A percentile compares a stretch with the other conserved stretches of the same genome.
Conservation (phyloP, 2,797 vertebrate genomes). For the Trichosurus vulpecula region DNA sequence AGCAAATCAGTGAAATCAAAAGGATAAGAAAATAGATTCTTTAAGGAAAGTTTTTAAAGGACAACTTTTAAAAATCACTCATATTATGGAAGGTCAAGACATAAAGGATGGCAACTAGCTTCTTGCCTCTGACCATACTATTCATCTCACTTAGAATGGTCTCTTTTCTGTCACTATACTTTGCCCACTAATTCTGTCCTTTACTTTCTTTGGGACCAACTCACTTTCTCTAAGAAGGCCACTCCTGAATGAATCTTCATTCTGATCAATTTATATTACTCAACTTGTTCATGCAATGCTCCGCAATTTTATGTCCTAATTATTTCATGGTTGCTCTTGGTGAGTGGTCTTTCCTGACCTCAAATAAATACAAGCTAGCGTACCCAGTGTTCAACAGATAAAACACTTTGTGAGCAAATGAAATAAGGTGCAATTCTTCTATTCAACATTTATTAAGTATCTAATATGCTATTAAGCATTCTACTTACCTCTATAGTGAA, state of each 20-base stretch:
- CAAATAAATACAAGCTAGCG: not conserved
- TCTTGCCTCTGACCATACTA: not conserved
- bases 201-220: not conserved
- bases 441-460: not conserved
- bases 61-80: not conserved
- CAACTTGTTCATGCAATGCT: not conserved
- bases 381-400: not conserved
- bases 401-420: not conserved
- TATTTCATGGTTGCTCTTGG: not conserved
- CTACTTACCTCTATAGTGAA: conserved; percentile 95
- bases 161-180: not conserved
- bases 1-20: conserved; percentile 30
- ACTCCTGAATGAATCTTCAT: not conserved
- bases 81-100: not conserved
- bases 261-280: not conserved
- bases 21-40: conserved; percentile 12
- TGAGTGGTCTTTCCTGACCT: not conserved
- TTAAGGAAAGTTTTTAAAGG: not conserved
- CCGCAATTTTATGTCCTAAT: not conserved
- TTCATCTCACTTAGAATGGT: not conserved
- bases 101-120: not conserved
- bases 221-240: not conserved
- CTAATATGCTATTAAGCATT: not conserved
- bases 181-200: not conserved
- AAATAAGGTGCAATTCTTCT: not conserved